Conservation (phyloP, 2,888 invertebrate species). For the Mythimna impura region DNA sequence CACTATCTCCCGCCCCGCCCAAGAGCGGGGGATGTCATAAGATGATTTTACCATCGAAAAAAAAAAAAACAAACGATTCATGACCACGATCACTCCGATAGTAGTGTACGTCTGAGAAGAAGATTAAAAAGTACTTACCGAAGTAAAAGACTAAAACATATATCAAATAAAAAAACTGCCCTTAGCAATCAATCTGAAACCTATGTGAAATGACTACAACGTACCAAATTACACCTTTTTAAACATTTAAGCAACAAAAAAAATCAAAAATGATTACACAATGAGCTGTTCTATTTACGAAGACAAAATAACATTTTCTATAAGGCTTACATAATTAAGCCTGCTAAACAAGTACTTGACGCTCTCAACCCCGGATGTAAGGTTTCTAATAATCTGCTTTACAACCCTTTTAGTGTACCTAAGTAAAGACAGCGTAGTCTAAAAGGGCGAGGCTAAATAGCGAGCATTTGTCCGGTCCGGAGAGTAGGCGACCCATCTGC, state of each 20-base stretch:
- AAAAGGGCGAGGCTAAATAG: constrained; percentile 71
- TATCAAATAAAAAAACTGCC: no score
- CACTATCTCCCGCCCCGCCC: no score
- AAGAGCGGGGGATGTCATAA: no score
- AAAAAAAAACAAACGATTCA: no score
- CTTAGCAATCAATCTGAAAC: background rate
- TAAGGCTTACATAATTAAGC: constrained; percentile 8
- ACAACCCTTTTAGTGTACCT: constrained; percentile 63
- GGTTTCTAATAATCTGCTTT: constrained; percentile 29
- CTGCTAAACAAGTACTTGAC: constrained; percentile 21
- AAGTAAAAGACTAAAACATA: no score
- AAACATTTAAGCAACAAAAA: background rate
- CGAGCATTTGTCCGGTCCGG: constrained; percentile 69
- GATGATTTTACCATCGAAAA: no score
- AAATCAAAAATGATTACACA: background rate
- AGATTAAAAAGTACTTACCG: no score
- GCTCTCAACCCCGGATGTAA: constrained; percentile 24
- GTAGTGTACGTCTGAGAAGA: no score
- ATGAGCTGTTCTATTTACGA: background rate
- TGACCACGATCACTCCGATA: no score
- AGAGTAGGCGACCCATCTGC: constrained; percentile 67
- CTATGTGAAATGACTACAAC: background rate
- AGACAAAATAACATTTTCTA: constrained; percentile 15
- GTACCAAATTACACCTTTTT: background rate
- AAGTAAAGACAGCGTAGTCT: constrained; percentile 63